Base-by-base conservation (phyloP, 53 echinoderm and acorn worm species). In the Echinarachnius parma region DNA sequence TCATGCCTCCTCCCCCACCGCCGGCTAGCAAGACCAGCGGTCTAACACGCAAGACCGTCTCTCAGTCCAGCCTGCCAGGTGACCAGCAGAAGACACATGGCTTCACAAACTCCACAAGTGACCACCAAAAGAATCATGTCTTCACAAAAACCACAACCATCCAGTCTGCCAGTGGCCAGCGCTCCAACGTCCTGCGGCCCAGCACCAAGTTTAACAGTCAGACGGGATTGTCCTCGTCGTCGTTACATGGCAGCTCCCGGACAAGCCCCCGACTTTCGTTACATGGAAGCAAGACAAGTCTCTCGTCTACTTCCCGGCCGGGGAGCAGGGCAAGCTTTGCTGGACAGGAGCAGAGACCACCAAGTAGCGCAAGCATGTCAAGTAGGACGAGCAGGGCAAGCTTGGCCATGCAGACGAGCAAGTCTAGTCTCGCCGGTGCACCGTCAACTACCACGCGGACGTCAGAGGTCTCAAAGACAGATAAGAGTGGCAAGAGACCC, bases 1-100 rank as follows among this genome's bases (percentile, higher is more conserved):
- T 83, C 77, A 77, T 78, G 2, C 83, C 83, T 2, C 83, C 83
- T 55, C 83, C 83, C 34, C 61, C 83, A 15, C 83, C 83, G 3
- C 25, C 31, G 15, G 68, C 39, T 34, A 82, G 64, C 10, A 50
- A 35, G 2, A 28, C 31, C 2, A 7, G 53, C 27, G 34, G 25
- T 4, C 13, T 70, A 33, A 46, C 47, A 5, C 39, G 66, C 4
- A 56, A 33, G 21, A 4, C 68, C n/a, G 16, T 44, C 13, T 64
- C 67, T 4, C 59, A 48, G n/a, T 48, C 53, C 32, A 83, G 59
- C 67, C 31, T 66, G 14, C 67, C 78, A 33, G 62, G 22, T 14
- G 34, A 31, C 20, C 77, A 62, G 37, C 42, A 66, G 45, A 32
- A 50, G 46, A 49, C 23, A 15, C 22, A 47, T 16, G 14, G 32